Evolutionary conservation across 2,797 vertebrate species (phyloP).

Genomic region (Acestrorhynchus altus): DNA sequence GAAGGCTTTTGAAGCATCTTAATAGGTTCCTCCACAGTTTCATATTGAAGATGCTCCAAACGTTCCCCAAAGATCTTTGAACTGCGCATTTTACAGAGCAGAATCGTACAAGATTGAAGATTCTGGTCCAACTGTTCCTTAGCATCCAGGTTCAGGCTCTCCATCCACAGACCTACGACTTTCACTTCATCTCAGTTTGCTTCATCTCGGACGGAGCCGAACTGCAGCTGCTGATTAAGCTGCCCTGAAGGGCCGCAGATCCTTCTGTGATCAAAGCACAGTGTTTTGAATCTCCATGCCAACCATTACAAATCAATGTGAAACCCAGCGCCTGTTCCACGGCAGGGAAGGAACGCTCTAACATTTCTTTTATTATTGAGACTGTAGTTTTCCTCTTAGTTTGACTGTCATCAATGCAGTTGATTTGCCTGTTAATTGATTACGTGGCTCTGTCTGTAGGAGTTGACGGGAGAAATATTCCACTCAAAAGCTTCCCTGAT

Average conservation of each 20-base stretch:
- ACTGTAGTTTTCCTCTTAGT: background rate
- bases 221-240: slow-evolving; percentile 66
- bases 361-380: slow-evolving; percentile 21
- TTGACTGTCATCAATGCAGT: background rate
- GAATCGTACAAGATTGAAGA: too few species aligned
- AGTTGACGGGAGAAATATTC: background rate
- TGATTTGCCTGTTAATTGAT: background rate
- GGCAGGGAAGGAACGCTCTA: slow-evolving; percentile 26
- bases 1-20: too few species aligned
- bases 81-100: too few species aligned
- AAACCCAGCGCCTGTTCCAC: slow-evolving; percentile 44
- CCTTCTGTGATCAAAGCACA: slow-evolving; percentile 72
- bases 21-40: too few species aligned
- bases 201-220: slow-evolving; percentile 15
- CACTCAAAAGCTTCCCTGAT: background rate
- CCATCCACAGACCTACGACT: background rate
- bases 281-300: slow-evolving; percentile 66
- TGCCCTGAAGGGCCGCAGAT: slow-evolving; percentile 66
- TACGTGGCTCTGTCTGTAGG: background rate
- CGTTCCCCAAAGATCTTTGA: too few species aligned
- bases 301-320: slow-evolving; percentile 60
- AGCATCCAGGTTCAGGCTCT: background rate
- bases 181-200: background rate
- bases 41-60: too few species aligned
- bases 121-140: too few species aligned